Conservation (phyloP, 2,113 vertebrate species). For the Alexandromys fortis region DNA sequence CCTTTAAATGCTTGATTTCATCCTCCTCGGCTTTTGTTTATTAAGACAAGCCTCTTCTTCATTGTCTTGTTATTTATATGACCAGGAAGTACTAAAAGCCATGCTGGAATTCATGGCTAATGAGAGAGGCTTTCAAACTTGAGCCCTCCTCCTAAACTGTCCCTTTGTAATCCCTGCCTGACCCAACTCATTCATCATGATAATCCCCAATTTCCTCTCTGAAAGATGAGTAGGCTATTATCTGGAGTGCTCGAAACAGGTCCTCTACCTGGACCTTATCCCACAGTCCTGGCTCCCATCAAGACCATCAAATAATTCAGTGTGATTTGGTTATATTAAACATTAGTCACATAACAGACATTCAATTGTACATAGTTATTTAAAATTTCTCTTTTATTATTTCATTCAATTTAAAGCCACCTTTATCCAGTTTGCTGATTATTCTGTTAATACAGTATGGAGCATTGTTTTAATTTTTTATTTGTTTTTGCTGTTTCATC, state of each 20-base stretch:
- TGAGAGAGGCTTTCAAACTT: not conserved
- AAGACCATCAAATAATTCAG: not conserved
- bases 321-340: not conserved
- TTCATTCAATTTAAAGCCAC: not conserved
- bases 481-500: not conserved
- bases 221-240: not conserved
- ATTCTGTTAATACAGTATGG: too few species aligned
- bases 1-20: conserved; percentile 20
- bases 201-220: conserved; percentile 2
- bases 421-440: not conserved
- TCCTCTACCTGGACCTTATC: not conserved
- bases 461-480: not conserved
- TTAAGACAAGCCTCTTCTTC: not conserved
- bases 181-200: not conserved
- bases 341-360: not conserved
- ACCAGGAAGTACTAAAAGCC: not conserved
- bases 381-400: not conserved
- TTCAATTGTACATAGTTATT: not conserved
- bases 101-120: not conserved
- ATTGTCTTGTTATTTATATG: conserved; percentile 7
- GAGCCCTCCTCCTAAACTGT: not conserved
- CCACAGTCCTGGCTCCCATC: not conserved
- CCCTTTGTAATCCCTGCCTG: not conserved
- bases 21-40: not conserved
- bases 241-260: not conserved